A percentile compares a stretch with the other conserved stretches of the same genome.
Evolutionary conservation across 2,797 vertebrate genomes (phyloP).

Genomic region (Gymnothorax reevesii): DNA sequence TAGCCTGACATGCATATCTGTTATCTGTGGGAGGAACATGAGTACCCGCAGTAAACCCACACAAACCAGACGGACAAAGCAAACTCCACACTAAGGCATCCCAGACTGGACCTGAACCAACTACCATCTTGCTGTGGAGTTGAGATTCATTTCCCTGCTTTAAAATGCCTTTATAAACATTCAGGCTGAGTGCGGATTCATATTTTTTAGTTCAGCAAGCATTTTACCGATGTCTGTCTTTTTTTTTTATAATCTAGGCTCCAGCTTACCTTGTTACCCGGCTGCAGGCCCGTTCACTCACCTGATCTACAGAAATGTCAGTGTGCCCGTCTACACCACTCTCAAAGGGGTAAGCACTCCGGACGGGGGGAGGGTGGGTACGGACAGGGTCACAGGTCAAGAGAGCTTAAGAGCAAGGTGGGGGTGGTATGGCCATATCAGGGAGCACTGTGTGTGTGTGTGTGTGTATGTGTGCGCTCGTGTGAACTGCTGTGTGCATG

Average conservation of each 20-base stretch:
- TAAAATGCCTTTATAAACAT: neutral
- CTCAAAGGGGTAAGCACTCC: conserved; percentile 87
- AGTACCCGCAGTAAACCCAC: too few species aligned
- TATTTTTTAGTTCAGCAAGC: neutral
- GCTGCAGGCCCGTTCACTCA: conserved; percentile 79
- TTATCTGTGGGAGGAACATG: too few species aligned
- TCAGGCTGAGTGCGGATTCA: neutral
- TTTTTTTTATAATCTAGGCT: conserved; percentile 64
- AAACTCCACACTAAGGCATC: too few species aligned
- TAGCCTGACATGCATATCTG: too few species aligned
- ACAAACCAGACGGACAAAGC: too few species aligned
- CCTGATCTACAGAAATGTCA: conserved; percentile 88
- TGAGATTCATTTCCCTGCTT: neutral
- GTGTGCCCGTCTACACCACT: conserved; percentile 87
- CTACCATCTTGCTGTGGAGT: neutral
- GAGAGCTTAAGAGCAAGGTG: neutral
- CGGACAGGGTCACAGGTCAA: neutral
- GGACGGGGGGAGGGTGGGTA: neutral
- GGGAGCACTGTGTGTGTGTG: neutral
- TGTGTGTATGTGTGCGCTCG: neutral
- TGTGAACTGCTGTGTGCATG: neutral
- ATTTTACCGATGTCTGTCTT: conserved; percentile 32
- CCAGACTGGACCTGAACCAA: too few species aligned
- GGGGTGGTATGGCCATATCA: neutral
- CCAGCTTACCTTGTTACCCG: conserved; percentile 69